Evolutionary conservation across 1,140 invertebrate species (phyloP).

Genomic region (Leptestheria dahalacensis): DNA sequence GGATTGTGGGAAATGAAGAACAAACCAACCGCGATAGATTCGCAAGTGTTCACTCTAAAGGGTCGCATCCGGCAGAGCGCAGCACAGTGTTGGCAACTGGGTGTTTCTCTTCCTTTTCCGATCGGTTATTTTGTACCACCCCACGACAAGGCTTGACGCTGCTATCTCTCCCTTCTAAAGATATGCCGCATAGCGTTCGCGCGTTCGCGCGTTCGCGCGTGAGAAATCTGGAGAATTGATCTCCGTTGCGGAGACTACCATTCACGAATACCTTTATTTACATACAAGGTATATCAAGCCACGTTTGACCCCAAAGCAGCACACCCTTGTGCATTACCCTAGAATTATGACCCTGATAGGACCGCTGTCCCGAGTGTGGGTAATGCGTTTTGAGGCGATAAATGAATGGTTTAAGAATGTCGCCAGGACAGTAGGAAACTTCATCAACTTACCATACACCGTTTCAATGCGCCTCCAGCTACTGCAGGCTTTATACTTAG

Average conservation of each 20-base stretch:
- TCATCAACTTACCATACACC: too few species aligned
- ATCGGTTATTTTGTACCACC: neutral
- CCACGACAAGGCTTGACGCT: neutral
- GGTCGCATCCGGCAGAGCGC: conserved; percentile 11
- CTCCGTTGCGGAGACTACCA: conserved; percentile 6
- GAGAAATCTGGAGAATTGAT: conserved; percentile 4
- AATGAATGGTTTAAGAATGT: conserved; percentile 15
- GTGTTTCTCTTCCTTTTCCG: conserved; percentile 9
- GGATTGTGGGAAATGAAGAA: neutral
- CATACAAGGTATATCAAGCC: neutral
- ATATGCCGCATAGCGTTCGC: conserved; percentile 13
- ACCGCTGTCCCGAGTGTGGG: conserved; percentile 8
- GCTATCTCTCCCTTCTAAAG: conserved; percentile 6
- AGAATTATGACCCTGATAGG: conserved; percentile 5
- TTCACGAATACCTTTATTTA: conserved; percentile 8
- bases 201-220: too few species aligned
- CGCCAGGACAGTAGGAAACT: too few species aligned
- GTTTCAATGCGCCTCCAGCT: conserved; percentile 3
- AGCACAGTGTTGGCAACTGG: conserved; percentile 8
- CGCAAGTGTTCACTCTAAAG: neutral
- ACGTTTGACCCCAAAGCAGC: conserved; percentile 10
- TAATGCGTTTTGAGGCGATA: conserved; percentile 15
- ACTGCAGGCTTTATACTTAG: neutral
- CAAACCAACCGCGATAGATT: conserved; percentile 10
- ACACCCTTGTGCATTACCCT: conserved; percentile 13